Evolutionary conservation across 2,888 invertebrate species (phyloP).

Genomic region (Acrobasis suavella): DNA sequence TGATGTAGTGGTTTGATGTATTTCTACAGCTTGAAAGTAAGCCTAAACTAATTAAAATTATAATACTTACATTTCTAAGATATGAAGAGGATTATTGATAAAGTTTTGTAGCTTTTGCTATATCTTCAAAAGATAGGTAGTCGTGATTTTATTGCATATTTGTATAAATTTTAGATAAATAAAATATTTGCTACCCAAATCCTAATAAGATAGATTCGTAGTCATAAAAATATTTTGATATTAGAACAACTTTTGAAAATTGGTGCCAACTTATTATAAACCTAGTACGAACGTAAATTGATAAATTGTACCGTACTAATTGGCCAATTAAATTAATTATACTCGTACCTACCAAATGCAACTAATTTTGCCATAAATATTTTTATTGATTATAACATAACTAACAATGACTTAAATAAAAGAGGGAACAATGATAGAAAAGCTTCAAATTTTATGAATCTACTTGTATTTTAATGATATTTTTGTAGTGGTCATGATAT

Average conservation of each 20-base stretch:
- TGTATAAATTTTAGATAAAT: constrained; percentile 19
- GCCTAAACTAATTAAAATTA: constrained; percentile 40
- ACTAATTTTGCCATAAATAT: constrained; percentile 39
- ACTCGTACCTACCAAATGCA: constrained; percentile 28
- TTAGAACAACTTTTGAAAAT: constrained; percentile 42
- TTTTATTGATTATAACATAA: constrained; percentile 36
- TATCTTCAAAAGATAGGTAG: constrained; percentile 28
- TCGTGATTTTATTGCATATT: constrained; percentile 26
- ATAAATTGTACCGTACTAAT: constrained; percentile 40
- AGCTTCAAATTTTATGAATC: constrained; percentile 38
- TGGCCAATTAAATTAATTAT: constrained; percentile 38
- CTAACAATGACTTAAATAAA: constrained; percentile 47
- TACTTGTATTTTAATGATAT: constrained; percentile 35
- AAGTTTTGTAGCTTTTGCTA: constrained; percentile 30
- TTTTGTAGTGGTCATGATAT: constrained; percentile 31
- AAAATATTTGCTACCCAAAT: constrained; percentile 25
- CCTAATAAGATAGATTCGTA: constrained; percentile 26
- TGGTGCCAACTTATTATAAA: constrained; percentile 61
- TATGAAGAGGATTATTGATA: constrained; percentile 15
- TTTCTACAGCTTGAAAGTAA: constrained; percentile 41
- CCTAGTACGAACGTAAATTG: constrained; percentile 30
- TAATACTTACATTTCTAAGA: constrained; percentile 29
- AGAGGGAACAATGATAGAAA: constrained; percentile 72
- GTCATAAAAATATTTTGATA: constrained; percentile 37
- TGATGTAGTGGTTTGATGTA: constrained; percentile 34